A percentile compares a stretch with the other conserved stretches of the same genome.
phyloP scores from a whole-genome alignment of 2,888 invertebrate species.

The Apodemia mormo region DNA sequence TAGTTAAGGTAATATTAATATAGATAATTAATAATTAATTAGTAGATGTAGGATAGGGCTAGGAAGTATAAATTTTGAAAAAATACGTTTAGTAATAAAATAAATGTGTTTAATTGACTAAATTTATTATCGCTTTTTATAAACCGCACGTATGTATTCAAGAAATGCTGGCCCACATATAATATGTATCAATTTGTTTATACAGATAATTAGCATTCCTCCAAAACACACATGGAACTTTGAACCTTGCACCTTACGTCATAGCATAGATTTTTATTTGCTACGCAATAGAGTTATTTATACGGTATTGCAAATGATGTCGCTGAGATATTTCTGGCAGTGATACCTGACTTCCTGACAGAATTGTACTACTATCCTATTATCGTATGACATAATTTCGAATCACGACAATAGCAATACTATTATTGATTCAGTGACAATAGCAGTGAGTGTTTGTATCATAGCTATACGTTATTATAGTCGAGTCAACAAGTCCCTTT shows the following conservation, averaged over 20 bases:
- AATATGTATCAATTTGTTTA: too few species aligned
- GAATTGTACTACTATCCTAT: slow-evolving; percentile 6
- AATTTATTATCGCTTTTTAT: too few species aligned
- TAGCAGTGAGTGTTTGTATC: background rate
- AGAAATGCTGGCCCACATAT: too few species aligned
- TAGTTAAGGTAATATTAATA: too few species aligned
- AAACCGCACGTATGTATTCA: too few species aligned
- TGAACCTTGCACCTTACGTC: background rate
- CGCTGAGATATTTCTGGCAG: slow-evolving; percentile 12
- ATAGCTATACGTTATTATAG: background rate
- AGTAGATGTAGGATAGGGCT: too few species aligned
- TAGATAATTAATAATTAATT: too few species aligned
- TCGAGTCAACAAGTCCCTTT: too few species aligned
- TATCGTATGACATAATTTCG: slow-evolving; percentile 5
- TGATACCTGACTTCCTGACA: slow-evolving; percentile 12
- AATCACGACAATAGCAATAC: background rate
- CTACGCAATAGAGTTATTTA: background rate
- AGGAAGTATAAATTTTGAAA: too few species aligned
- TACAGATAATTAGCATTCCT: background rate
- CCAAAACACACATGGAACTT: background rate
- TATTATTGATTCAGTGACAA: slow-evolving; percentile 11
- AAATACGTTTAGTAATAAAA: too few species aligned
- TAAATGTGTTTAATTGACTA: too few species aligned
- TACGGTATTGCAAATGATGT: background rate
- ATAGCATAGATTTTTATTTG: background rate